A percentile compares a stretch with the other conserved stretches of the same genome.
These are phyloP conservation scores for Cheilosia impressa DNA, from an alignment of 2,888 invertebrate species.

Conservation along the genomic window DNA sequence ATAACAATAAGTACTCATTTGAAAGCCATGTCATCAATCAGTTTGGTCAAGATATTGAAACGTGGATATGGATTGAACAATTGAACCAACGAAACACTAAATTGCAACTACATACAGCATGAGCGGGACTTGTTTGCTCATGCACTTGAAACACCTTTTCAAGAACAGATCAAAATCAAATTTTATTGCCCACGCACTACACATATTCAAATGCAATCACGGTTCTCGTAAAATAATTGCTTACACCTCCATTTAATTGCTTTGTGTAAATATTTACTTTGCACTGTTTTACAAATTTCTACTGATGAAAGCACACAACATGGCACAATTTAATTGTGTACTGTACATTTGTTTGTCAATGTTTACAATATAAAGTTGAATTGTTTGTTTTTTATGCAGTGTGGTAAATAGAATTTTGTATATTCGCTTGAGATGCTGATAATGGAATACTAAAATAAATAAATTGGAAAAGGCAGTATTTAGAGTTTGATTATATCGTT, in stretches of 20 bases:
- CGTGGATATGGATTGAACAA: background rate
- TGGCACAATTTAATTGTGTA: too few relatives aligned
- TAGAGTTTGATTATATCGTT: too few relatives aligned
- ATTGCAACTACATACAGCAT: background rate
- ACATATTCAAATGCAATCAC: constrained; percentile 9
- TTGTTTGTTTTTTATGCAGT: too few relatives aligned
- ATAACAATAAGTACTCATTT: background rate
- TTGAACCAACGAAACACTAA: background rate
- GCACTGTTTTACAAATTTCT: too few relatives aligned
- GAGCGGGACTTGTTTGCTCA: background rate
- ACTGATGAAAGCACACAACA: too few relatives aligned
- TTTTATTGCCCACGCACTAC: background rate
- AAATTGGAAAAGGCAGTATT: too few relatives aligned
- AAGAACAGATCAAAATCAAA: background rate
- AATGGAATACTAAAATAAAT: too few relatives aligned
- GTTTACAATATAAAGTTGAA: too few relatives aligned
- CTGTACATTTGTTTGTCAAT: too few relatives aligned
- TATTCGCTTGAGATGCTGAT: too few relatives aligned
- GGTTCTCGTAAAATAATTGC: constrained; percentile 1
- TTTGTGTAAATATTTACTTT: background rate
- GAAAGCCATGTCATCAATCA: background rate
- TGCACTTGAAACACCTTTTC: background rate
- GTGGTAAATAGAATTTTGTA: too few relatives aligned
- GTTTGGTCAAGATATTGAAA: background rate
- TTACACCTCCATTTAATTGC: constrained; percentile 1